These are phyloP conservation scores for Brienomyrus longianalis DNA, from an alignment of 2,113 vertebrate species.

Conservation along the genomic window DNA sequence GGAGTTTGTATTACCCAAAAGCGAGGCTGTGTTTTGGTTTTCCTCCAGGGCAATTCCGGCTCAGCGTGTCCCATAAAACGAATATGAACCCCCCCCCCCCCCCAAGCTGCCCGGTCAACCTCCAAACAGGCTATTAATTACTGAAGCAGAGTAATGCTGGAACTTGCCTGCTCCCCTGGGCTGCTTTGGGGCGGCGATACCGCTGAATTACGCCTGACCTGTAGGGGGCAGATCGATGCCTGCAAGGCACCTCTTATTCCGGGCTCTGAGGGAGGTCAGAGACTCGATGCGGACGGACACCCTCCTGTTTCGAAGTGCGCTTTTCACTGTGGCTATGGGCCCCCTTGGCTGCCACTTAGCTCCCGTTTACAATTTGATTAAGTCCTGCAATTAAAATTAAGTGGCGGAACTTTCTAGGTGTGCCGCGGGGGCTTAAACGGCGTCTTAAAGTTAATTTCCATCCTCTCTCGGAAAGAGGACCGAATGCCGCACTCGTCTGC, in stretches of 20 bases:
- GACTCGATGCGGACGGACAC: neutral
- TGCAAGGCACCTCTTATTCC: neutral
- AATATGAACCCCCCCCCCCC: neutral
- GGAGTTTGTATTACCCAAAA: neutral
- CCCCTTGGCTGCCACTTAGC: neutral
- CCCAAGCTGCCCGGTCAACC: neutral
- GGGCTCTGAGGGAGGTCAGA: neutral
- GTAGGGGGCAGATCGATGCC: neutral
- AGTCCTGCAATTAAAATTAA: conserved; percentile 8
- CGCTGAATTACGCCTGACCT: neutral
- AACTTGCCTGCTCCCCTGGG: neutral
- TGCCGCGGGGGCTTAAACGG: conserved; percentile 24
- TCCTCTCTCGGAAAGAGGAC: conserved; percentile 24
- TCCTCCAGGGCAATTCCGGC: conserved; percentile 9
- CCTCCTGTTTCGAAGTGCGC: neutral
- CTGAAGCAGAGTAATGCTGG: neutral
- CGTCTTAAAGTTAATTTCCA: conserved; percentile 27
- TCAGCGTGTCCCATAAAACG: neutral
- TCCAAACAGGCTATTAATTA: conserved; percentile 21
- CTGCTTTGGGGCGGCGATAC: neutral
- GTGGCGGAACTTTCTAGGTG: neutral
- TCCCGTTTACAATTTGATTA: conserved; percentile 8
- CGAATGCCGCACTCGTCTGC: neutral
- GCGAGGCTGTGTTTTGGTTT: neutral
- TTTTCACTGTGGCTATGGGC: neutral